A percentile compares a stretch with the other conserved stretches of the same genome.
Evolutionary conservation across 2,888 invertebrate species (phyloP).

Genomic region (Drosophila basisetae): DNA sequence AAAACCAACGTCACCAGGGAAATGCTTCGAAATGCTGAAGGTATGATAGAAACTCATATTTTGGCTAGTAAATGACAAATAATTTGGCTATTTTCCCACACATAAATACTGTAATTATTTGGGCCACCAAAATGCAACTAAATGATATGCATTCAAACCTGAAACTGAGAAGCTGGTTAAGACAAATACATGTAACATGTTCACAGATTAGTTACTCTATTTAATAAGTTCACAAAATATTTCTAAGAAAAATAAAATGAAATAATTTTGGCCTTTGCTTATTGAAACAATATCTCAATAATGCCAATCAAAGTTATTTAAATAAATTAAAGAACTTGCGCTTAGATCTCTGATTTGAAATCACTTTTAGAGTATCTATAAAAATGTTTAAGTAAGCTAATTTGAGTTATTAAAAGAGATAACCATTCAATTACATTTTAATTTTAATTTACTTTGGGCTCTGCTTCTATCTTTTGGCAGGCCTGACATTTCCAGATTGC

Average conservation of each 20-base stretch:
- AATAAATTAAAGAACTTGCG: not conserved
- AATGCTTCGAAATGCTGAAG: slow-evolving; percentile 8
- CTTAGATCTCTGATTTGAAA: not conserved
- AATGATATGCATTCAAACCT: not conserved
- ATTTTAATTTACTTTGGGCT: not conserved
- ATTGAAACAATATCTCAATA: not conserved
- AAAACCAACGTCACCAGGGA: not conserved
- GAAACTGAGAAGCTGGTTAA: not conserved
- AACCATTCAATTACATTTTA: not conserved
- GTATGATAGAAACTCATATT: slow-evolving; percentile 1
- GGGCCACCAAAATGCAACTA: not conserved
- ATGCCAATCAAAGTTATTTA: not conserved
- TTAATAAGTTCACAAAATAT: not conserved
- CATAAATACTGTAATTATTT: slow-evolving; percentile 4
- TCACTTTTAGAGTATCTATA: not conserved
- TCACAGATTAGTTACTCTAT: not conserved
- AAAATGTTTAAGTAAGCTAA: not conserved
- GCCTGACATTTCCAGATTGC: slow-evolving; percentile 50
- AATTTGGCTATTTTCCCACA: slow-evolving; percentile 14
- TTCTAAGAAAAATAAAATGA: not conserved
- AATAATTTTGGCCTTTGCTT: not conserved
- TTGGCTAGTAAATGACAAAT: slow-evolving; percentile 3
- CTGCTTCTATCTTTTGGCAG: not conserved
- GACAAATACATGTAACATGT: not conserved
- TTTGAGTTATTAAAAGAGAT: not conserved